A percentile compares a stretch with the other conserved stretches of the same genome.
phyloP scores from a whole-genome alignment of 2,797 vertebrate species.

The Spinus olivaceus region DNA sequence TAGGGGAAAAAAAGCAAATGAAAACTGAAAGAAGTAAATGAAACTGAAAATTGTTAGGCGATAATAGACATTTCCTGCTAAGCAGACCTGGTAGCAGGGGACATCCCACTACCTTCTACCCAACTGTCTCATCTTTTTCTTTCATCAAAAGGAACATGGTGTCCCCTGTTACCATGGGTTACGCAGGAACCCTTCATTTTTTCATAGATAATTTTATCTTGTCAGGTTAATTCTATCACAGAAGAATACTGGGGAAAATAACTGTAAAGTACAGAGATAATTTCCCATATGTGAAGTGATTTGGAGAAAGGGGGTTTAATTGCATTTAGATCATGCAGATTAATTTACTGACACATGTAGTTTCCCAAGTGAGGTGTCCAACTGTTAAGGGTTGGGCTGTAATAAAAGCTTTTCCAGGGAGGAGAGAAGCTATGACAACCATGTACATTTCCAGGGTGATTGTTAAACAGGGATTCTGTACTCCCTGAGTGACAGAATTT shows the following conservation, averaged over 20 bases:
- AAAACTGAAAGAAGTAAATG: not conserved
- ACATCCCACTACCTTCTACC: not conserved
- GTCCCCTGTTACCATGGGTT: not conserved
- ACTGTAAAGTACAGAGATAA: not conserved
- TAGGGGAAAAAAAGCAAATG: not conserved
- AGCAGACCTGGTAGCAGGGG: not conserved
- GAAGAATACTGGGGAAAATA: not conserved
- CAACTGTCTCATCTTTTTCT: not conserved
- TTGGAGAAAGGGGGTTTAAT: not conserved
- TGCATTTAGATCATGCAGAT: not conserved
- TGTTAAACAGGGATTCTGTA: not conserved
- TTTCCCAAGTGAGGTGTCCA: slow-evolving; percentile 25
- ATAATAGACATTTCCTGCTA: not conserved
- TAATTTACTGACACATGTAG: slow-evolving; percentile 24
- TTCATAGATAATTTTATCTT: not conserved
- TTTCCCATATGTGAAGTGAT: not conserved
- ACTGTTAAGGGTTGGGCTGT: not conserved
- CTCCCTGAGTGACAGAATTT: not conserved
- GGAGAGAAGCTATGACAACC: not conserved
- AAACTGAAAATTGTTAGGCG: not conserved
- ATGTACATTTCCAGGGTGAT: not conserved
- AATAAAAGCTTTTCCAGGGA: slow-evolving; percentile 4
- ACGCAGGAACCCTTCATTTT: not conserved
- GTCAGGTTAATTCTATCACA: not conserved
- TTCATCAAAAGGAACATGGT: not conserved